phyloP scores from a whole-genome alignment of 2,888 invertebrate genomes.

The Polyommatus icarus region DNA sequence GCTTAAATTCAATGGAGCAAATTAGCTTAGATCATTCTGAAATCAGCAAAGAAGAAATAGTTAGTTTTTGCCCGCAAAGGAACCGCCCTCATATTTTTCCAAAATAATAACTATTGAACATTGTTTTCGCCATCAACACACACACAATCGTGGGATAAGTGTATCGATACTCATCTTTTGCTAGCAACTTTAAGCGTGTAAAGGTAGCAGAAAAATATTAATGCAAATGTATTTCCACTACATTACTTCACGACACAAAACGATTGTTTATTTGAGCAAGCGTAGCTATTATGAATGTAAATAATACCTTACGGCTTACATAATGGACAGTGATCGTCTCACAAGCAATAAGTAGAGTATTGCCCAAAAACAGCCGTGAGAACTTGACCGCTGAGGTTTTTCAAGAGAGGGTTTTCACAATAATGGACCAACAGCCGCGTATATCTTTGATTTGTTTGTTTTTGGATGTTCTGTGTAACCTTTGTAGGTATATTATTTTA shows the following conservation, averaged over 20 bases:
- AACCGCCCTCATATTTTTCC: too few relatives aligned
- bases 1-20: background rate
- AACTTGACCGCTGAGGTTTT: background rate
- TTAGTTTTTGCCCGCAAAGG: too few relatives aligned
- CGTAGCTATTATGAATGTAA: background rate
- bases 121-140: too few relatives aligned
- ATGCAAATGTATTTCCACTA: too few relatives aligned
- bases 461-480: background rate
- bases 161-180: too few relatives aligned
- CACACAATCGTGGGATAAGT: too few relatives aligned
- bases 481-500: background rate
- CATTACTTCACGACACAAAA: background rate
- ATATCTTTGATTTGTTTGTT: background rate
- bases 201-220: too few relatives aligned
- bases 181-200: too few relatives aligned
- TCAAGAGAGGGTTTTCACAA: conserved; percentile 1
- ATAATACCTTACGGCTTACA: background rate
- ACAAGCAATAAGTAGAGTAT: conserved; percentile 1
- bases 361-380: background rate
- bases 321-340: background rate
- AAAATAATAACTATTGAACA: too few relatives aligned
- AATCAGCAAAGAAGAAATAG: background rate
- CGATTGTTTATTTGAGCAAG: background rate
- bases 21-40: background rate
- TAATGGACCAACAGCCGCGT: background rate